A percentile compares a stretch with the other conserved stretches of the same genome.
Conservation (phyloP, 2,113 vertebrate genomes). For the Peromyscus californicus region DNA sequence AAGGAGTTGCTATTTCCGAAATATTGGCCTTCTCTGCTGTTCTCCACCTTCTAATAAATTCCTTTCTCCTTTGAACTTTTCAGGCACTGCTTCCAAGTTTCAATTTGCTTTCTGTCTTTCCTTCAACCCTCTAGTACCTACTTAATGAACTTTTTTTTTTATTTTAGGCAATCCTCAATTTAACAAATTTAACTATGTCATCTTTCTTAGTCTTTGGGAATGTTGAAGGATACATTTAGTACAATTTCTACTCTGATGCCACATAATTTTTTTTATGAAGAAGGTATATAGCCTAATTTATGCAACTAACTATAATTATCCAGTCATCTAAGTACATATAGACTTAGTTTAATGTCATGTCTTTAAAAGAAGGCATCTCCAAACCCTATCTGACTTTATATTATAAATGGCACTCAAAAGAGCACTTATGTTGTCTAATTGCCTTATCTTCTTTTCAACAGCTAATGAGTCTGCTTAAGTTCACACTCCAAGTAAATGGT, state of each 20-base stretch:
- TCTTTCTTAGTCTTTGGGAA: background rate
- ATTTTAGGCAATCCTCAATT: background rate
- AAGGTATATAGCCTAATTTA: background rate
- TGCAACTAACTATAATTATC: background rate
- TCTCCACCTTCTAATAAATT: background rate
- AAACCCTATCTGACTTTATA: background rate
- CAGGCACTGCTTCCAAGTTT: background rate
- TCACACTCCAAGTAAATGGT: background rate
- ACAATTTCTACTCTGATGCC: background rate
- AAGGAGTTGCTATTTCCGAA: background rate
- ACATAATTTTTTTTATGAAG: background rate
- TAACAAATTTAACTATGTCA: background rate
- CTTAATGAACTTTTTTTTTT: background rate
- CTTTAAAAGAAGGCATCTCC: background rate
- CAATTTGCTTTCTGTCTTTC: background rate
- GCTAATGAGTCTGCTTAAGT: background rate
- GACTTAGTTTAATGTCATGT: background rate
- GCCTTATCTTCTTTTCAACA: background rate
- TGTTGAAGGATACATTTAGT: background rate
- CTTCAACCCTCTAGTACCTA: accelerated
- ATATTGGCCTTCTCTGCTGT: no score
- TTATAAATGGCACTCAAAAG: background rate
- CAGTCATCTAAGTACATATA: background rate
- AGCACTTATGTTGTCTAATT: background rate
- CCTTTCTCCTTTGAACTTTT: background rate